Conservation (phyloP, 2,797 vertebrate genomes). For the Acrossocheilus fasciatus region DNA sequence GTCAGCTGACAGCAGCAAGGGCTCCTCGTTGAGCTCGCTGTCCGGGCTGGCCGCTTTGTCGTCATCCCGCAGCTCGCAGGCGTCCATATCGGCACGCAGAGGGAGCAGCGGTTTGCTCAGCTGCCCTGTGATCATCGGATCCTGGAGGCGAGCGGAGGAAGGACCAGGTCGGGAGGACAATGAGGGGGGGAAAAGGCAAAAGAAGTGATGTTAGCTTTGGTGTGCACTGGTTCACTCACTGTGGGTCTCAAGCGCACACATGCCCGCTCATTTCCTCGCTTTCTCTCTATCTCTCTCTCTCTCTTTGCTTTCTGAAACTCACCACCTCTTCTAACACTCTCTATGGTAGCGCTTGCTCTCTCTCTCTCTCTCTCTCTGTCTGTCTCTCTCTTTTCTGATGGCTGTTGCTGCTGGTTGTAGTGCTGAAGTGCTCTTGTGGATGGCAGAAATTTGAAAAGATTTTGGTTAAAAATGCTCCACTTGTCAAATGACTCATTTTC, state of each 20-base stretch:
- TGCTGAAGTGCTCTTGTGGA: constrained; percentile 96
- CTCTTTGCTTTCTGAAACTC: constrained; percentile 76
- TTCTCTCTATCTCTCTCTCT: constrained; percentile 73
- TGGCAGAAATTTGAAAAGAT: constrained; percentile 93
- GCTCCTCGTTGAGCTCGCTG: constrained; percentile 93
- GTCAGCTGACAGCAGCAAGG: constrained; percentile 91
- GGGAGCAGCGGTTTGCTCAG: constrained; percentile 98
- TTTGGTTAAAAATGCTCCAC: constrained; percentile 90
- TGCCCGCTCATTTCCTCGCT: constrained; percentile 67
- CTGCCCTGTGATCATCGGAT: constrained; percentile 99
- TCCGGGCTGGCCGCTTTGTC: constrained; percentile 94
- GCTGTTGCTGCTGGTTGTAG: constrained; percentile 94
- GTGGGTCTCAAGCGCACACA: constrained; percentile 71
- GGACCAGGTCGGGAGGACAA: constrained; percentile 36
- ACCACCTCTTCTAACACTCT: constrained; percentile 75
- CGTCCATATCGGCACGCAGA: constrained; percentile 97
- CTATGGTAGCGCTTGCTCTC: constrained; percentile 25
- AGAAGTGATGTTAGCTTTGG: constrained; percentile 80
- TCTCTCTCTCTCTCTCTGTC: constrained; percentile 70
- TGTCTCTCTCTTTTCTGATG: constrained; percentile 84
- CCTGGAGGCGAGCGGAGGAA: constrained; percentile 80
- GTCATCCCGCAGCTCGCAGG: constrained; percentile 94
- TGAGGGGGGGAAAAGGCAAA: constrained; percentile 28
- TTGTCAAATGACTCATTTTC: constrained; percentile 79
- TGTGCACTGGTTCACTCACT: constrained; percentile 72